Base-by-base conservation (phyloP, 1,140 invertebrate genomes). In the Brevipalpus yothersi region DNA sequence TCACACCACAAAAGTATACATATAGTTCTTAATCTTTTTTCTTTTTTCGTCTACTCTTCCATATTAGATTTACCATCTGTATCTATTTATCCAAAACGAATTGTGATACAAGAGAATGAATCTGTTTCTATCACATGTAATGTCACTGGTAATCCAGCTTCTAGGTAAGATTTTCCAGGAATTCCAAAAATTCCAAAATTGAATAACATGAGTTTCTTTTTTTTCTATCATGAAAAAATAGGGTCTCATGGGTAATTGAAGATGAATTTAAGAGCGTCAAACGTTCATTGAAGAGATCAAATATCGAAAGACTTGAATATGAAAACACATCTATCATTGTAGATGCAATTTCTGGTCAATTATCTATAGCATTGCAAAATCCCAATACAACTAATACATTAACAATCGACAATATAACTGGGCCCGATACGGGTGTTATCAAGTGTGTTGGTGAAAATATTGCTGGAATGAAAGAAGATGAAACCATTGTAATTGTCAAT, bases 101-200 rank as follows among this genome's bases (percentile, higher is more conserved):
- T 65, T n/a, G 23, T 47, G 4, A 56, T 66, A 31, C 64, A 64
- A 23, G 65, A 66, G 17, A 51, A 41, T 8, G 54, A 63, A 57
- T 59, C 61, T 17, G 43, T 59, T 0, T 58, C 58, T 19, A 21
- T 66, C 12, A 60, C 60, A 0, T 66, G 65, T 47, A 53, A 51
- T n/a, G 65, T 63, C 1, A 56, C 53, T 11, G 65, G 61, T 4
- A 58, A 51, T 39, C 65, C 65, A 13, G 47, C 58, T 1, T 51
- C 64, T 3, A 51, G 15, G 61, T 61, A 41, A 57, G 1, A 31
- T 3, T 31, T 31, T 2, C 31, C 5, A 3, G 31, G 31, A 31
- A 31, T 31, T 31, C 5, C 2, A 31, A 31, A 31, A 31, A 31
- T 31, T 31, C 5, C 31, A 31, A 31, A 5, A 31, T 31, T 31